Conservation (phyloP, 2,888 invertebrate species). For the Heliconius charithonia region DNA sequence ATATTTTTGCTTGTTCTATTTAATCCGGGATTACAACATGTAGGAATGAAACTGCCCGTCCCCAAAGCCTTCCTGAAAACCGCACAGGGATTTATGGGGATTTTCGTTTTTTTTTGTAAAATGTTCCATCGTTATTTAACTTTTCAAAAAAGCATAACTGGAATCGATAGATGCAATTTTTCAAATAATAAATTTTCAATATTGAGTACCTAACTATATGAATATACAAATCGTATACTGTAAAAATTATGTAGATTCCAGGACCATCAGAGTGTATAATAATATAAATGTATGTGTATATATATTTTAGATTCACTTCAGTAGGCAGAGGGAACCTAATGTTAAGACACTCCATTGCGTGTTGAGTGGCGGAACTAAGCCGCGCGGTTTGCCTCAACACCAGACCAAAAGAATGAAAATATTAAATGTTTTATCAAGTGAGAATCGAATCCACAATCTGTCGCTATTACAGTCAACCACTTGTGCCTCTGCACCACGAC, state of each 20-base stretch:
- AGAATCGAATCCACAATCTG: too few relatives aligned
- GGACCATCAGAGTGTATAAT: too few relatives aligned
- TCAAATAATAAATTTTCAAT: background rate
- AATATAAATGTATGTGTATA: too few relatives aligned
- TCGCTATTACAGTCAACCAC: too few relatives aligned
- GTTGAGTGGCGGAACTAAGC: too few relatives aligned
- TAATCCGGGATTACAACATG: slow-evolving; percentile 68
- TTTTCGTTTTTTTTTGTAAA: slow-evolving; percentile 58
- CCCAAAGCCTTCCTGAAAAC: slow-evolving; percentile 68
- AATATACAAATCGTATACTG: background rate
- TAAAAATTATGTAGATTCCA: background rate
- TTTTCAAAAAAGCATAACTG: slow-evolving; percentile 26
- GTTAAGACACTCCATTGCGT: too few relatives aligned
- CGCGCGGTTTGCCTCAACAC: too few relatives aligned
- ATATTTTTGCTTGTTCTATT: slow-evolving; percentile 49
- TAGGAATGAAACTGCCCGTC: slow-evolving; percentile 64
- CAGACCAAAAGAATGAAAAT: too few relatives aligned
- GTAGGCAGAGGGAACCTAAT: too few relatives aligned
- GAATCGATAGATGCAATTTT: slow-evolving; percentile 28
- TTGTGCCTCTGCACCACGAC: too few relatives aligned
- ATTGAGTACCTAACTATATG: background rate
- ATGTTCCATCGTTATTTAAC: slow-evolving; percentile 50
- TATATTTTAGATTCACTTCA: too few relatives aligned
- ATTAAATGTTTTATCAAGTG: too few relatives aligned
- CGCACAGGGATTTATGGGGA: slow-evolving; percentile 69